Conservation (phyloP, 2,113 vertebrate species). For the Ceratotherium simum region DNA sequence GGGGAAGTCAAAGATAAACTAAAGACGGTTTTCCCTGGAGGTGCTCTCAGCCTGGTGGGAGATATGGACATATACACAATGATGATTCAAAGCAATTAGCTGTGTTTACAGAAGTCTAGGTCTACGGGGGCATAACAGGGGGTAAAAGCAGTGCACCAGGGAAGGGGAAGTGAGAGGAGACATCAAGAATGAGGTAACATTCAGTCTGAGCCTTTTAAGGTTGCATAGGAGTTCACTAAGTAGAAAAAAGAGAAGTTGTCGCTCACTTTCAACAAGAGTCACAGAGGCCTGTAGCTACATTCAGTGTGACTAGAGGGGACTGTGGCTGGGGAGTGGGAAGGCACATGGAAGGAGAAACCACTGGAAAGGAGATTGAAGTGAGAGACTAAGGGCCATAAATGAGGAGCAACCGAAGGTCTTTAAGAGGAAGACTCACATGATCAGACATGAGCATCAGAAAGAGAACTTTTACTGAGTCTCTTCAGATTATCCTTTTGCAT, state of each 20-base stretch:
- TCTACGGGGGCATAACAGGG: too few relatives aligned
- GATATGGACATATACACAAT: not conserved
- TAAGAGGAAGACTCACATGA: not conserved
- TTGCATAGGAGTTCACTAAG: too few relatives aligned
- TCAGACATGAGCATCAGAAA: not conserved
- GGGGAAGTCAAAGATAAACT: not conserved
- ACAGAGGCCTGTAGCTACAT: not conserved
- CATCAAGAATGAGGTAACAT: not conserved
- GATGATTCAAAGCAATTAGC: not conserved
- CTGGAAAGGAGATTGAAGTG: not conserved
- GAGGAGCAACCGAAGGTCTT: not conserved
- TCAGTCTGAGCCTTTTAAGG: not conserved
- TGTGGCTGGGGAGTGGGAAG: not conserved
- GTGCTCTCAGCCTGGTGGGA: not conserved
- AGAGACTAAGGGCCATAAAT: not conserved
- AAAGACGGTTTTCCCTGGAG: not conserved
- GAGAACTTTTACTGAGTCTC: not conserved
- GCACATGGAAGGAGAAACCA: not conserved
- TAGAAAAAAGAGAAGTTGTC: not conserved
- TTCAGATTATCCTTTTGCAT: not conserved
- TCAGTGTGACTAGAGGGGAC: not conserved
- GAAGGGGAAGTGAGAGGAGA: not conserved
- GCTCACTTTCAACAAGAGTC: not conserved
- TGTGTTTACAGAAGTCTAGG: not conserved
- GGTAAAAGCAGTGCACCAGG: not conserved